Base-by-base conservation (phyloP, 2,888 invertebrate species). In the Xanthostigma xanthostigma region DNA sequence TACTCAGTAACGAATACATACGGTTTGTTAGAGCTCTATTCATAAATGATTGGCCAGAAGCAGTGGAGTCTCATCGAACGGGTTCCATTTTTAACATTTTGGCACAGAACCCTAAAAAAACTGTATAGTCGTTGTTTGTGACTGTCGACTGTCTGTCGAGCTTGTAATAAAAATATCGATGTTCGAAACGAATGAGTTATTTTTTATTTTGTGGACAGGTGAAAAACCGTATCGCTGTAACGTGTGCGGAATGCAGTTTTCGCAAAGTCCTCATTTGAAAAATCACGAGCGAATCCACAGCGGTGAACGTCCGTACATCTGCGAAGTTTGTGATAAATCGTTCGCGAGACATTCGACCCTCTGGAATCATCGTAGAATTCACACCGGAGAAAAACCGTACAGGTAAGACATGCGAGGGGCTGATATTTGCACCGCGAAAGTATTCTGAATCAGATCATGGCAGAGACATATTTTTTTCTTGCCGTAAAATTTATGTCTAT, bases 211-310 rank as follows among this genome's bases (percentile, higher is more conserved):
- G 13, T 48, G 27, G 9, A 12, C 14, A 55, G 56, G 57, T 63
- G 68, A 62, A 59, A 61, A 56, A 50, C 55, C 55, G 45, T 56
- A 57, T 47, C 56, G 67, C 36, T 90, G 89, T 68, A 81, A 79
- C 61, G 87, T 88, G 27, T 90, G 89, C 64, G 89, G 89, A 43
- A 89, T 89, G 89, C 88, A 88, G 64, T 89, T 90, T 64, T 88
- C 88, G 8, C 89, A 90, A 61, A 86, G 86, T 49, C 89, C 89
- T 2, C 89, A 90, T 72, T 70, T 90, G 48, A 89, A 89, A 62
- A 90, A 89, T 64, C 89, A 89, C 61, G 89, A 90, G 66, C 75
- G 89, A 59, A 89, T 89, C 49, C 89, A 90, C 64, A 87, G 87
- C 36, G 89, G 89, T 3, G 89, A 89, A 61, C 78, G 88, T 53